phyloP scores from a whole-genome alignment of 53 echinoderm and acorn worm genomes.

The Arbacia lixula region DNA sequence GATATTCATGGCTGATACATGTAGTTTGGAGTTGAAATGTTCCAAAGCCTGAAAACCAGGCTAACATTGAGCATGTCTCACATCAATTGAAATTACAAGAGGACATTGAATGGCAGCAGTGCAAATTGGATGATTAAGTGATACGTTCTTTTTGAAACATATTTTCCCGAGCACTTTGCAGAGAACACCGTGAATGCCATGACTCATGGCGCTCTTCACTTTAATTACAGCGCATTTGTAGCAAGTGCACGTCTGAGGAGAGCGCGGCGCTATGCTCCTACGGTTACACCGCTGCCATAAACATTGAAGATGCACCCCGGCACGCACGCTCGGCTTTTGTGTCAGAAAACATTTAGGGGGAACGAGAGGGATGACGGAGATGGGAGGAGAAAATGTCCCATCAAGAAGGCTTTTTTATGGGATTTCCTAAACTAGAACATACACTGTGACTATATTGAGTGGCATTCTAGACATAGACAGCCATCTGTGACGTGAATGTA shows the following conservation, averaged over 20 bases:
- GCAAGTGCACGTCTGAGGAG: conserved; percentile 18
- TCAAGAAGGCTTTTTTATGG: background rate
- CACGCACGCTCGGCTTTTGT: background rate
- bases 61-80: too few species aligned
- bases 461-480: too few species aligned
- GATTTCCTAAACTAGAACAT: too few species aligned
- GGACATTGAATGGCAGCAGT: too few species aligned
- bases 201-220: conserved; percentile 48
- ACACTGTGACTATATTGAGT: too few species aligned
- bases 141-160: background rate
- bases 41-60: too few species aligned
- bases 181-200: conserved; percentile 3
- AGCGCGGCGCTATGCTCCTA: background rate
- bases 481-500: too few species aligned
- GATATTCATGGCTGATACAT: too few species aligned
- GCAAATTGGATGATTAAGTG: too few species aligned
- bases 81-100: too few species aligned
- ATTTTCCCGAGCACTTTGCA: background rate
- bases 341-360: too few species aligned
- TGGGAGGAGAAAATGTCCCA: conserved; percentile 1
- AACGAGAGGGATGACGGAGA: conserved; percentile 3
- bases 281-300: background rate
- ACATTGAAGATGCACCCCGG: conserved; percentile 5
- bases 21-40: too few species aligned
- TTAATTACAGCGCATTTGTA: conserved; percentile 36